These are phyloP conservation scores for Drosophila paulistorum DNA, from an alignment of 1,140 invertebrate genomes.

Conservation along the genomic window DNA sequence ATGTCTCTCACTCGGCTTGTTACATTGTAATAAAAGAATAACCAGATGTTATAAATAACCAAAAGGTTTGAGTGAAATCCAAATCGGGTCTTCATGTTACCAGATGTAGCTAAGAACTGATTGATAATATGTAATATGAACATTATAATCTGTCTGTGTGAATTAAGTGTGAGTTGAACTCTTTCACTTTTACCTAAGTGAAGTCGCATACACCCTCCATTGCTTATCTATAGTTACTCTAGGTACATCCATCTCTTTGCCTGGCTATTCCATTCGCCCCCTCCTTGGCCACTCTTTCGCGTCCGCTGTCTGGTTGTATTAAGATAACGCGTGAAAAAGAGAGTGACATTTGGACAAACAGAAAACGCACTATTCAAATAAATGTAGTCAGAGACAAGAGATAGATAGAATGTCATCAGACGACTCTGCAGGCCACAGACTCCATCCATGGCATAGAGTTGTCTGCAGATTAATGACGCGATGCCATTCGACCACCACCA, in stretches of 20 bases:
- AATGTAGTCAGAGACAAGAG: constrained; percentile 16
- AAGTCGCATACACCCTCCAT: too few relatives aligned
- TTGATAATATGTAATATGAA: too few relatives aligned
- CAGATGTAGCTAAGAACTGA: too few relatives aligned
- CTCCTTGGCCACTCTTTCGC: neutral
- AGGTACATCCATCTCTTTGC: neutral
- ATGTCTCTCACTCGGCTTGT: too few relatives aligned
- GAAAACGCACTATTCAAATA: constrained; percentile 64
- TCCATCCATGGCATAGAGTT: constrained; percentile 15
- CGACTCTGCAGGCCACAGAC: constrained; percentile 21
- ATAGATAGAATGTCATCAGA: constrained; percentile 52
- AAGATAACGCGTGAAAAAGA: constrained; percentile 62
- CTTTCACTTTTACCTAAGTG: too few relatives aligned
- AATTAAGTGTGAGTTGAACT: too few relatives aligned
- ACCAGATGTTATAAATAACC: too few relatives aligned
- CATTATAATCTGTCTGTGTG: too few relatives aligned
- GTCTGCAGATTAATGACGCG: constrained; percentile 69
- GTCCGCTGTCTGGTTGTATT: constrained; percentile 24
- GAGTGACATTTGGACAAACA: constrained; percentile 64
- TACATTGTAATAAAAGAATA: too few relatives aligned
- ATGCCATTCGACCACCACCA: constrained; percentile 25
- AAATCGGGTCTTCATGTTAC: too few relatives aligned
- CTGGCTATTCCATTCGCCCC: neutral
- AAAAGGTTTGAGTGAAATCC: too few relatives aligned
- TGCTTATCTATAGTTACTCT: neutral